Conservation (phyloP, 1,140 invertebrate genomes). For the Frieseomelitta varia region DNA sequence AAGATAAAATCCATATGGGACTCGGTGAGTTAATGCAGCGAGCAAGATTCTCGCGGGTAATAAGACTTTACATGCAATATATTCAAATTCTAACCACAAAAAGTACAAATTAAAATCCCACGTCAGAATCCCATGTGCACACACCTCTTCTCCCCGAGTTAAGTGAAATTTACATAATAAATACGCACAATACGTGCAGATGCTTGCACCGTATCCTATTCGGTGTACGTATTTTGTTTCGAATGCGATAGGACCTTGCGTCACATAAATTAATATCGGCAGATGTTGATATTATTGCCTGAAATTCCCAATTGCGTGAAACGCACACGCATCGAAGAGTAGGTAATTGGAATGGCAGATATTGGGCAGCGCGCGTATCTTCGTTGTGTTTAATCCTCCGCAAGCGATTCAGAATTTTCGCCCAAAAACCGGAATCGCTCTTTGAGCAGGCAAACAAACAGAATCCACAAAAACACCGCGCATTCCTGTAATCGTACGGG, state of each 20-base stretch:
- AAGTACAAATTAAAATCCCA: neutral
- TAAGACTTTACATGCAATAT: slow-evolving; percentile 8
- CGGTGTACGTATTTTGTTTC: neutral
- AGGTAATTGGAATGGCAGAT: neutral
- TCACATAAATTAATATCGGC: neutral
- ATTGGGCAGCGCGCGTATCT: neutral
- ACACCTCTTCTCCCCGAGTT: too few species aligned
- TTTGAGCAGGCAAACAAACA: neutral
- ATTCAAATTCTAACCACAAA: neutral
- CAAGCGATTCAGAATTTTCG: neutral
- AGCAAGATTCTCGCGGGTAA: slow-evolving; percentile 3
- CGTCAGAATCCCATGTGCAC: neutral
- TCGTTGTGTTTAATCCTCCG: neutral
- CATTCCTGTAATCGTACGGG: neutral
- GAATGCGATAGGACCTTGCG: neutral
- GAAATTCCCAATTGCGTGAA: neutral
- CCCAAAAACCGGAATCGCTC: neutral
- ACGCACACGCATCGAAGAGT: neutral
- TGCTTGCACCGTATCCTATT: neutral
- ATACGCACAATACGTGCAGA: neutral
- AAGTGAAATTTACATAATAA: neutral
- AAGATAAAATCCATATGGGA: slow-evolving; percentile 43
- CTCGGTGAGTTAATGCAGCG: slow-evolving; percentile 15
- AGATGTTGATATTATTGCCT: neutral
- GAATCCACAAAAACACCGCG: slow-evolving; percentile 2